Evolutionary conservation across 1,140 invertebrate genomes (phyloP), one percentile per base, ranked within the genome.

Genomic region (Metaphire vulgaris): DNA sequence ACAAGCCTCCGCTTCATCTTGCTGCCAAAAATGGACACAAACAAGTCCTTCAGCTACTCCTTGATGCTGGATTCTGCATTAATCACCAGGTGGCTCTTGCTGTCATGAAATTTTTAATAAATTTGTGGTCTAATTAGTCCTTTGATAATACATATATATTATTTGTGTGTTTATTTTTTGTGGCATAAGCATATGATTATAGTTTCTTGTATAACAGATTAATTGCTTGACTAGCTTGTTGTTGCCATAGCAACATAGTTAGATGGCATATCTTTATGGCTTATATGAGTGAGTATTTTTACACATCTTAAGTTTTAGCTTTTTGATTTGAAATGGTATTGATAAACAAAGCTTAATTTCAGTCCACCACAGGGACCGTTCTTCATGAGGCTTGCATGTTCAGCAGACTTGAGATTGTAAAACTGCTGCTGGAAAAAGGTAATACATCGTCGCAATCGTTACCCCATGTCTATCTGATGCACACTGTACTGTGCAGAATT

Each of bases 311-410:
- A n/a, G n/a, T n/a, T n/a, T n/a, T n/a, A n/a, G n/a, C n/a, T n/a
- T n/a, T n/a, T n/a, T n/a, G n/a, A n/a, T n/a, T n/a, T n/a, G n/a
- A n/a, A n/a, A n/a, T n/a, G n/a, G n/a, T n/a, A n/a, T n/a, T n/a
- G n/a, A n/a, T n/a, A n/a, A n/a, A n/a, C n/a, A n/a, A n/a, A 6
- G 64, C 21, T 64, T 64, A 21, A 28, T 89, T 93, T 0, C 88
- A 92, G 79, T 97, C 95, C 0, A 90, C 91, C 71, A 90, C 91
- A 32, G 97, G 96, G 0, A 96, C 94, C 0, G 94, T 96, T 0
- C 89, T 99, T 76, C 96, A 98, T 87, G 95, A 98, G 82, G 96
- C 96, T 0, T 95, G 94, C 0, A 89, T 96, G 2, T 97, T 92
- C 86, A 95, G 95, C 71, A 97, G 98, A 87, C 90, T 93, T 79